Base-by-base conservation (phyloP, 2,888 invertebrate species). In the Melolontha melolontha region DNA sequence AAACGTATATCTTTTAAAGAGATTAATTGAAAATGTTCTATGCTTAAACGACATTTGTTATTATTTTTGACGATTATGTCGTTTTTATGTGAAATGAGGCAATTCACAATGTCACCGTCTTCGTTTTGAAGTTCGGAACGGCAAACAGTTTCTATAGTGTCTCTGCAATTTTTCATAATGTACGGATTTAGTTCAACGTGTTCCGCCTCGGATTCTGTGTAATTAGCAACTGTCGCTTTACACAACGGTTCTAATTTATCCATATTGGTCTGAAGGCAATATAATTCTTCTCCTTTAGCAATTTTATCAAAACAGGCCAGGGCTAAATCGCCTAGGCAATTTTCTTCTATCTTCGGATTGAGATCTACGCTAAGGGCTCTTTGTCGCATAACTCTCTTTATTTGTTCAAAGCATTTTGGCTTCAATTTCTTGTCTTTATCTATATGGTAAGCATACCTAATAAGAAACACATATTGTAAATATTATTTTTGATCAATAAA, bases 21-120 rank as follows among this genome's bases (percentile, higher is more conserved):
- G 70, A 97, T 93, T 70, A 99, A 86, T 84, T 99, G 98, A 80
- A 97, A 97, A 85, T 99, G 98, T 84, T 98, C 98, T 57, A 99
- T 92, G 70, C 96, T 96, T 41, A 94, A 94, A 72, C 92, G 88
- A 83, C 98, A 98, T 82, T 96, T 95, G 70, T 84, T 85, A 79
- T 92, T 92, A 14, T 89, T 87, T 76, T 92, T 90, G 78, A 95
- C 88, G 77, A 92, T 90, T 5, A 91, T 89, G 76, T 95, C 92
- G 81, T 95, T 95, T 84, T 98, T 98, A 81, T 96, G 93, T 41
- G 91, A 86, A 67, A 98, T 94, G 62, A 99, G 87, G 83, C 98
- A 99, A 69, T 96, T 95, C 91, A 99, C 93, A 75, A 97, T 88
- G 75, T 96, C 95, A 67, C 94, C 94, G 79, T 93, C 92, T 77